Percentiles rank a stretch among this genome's conserved stretches.
These are phyloP conservation scores for Percopsis omiscomaycus DNA, from an alignment of 2,797 vertebrate genomes.

Conservation along the genomic window DNA sequence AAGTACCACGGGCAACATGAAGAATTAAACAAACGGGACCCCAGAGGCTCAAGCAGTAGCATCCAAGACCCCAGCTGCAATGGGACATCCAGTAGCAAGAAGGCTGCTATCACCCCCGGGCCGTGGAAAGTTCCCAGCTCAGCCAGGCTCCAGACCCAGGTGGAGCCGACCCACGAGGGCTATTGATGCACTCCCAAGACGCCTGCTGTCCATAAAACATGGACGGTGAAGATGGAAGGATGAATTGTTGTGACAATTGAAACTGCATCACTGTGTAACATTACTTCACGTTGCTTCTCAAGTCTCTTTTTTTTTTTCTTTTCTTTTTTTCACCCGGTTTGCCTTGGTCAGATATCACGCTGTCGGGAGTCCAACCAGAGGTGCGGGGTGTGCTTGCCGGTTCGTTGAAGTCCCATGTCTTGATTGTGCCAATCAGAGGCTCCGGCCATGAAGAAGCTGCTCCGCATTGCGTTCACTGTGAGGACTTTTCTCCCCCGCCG, in stretches of 20 bases:
- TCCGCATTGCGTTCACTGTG: constrained; percentile 62
- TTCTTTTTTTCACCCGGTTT: constrained; percentile 54
- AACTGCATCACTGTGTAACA: constrained; percentile 73
- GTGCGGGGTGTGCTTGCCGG: constrained; percentile 1
- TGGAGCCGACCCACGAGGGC: constrained; percentile 58
- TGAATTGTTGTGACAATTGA: constrained; percentile 10
- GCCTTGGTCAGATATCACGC: constrained; percentile 54
- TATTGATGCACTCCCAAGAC: constrained; percentile 35
- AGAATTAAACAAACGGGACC: constrained; percentile 58
- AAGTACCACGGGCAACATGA: constrained; percentile 43
- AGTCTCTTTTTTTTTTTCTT: constrained; percentile 4
- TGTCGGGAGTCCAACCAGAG: constrained; percentile 44
- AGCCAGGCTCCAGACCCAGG: constrained; percentile 78
- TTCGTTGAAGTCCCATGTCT: constrained; percentile 32
- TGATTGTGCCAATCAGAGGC: constrained; percentile 71
- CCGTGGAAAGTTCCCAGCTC: constrained; percentile 93
- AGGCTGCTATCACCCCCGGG: constrained; percentile 86
- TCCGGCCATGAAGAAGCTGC: constrained; percentile 59
- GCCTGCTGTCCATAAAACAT: not conserved
- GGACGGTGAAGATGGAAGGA: constrained; percentile 35
- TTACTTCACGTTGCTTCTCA: constrained; percentile 56
- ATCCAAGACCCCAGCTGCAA: constrained; percentile 69
- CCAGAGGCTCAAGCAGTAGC: constrained; percentile 72
- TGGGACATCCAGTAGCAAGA: constrained; percentile 71
- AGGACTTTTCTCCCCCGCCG: constrained; percentile 40